A percentile compares a stretch with the other conserved stretches of the same genome.
Evolutionary conservation across 1,140 invertebrate species (phyloP).

Genomic region (Listronotus oregonensis): DNA sequence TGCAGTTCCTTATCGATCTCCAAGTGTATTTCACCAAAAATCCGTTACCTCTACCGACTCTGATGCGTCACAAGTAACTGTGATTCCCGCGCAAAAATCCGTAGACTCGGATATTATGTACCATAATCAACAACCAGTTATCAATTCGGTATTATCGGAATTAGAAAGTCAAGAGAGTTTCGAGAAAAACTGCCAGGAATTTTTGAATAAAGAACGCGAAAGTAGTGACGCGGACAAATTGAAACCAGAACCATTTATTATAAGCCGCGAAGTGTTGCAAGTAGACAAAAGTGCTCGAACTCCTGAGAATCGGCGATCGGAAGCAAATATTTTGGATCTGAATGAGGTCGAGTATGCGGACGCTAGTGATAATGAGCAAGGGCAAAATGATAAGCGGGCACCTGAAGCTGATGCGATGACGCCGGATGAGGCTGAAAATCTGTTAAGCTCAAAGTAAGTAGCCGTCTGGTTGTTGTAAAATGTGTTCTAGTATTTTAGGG

Average conservation of each 20-base stretch:
- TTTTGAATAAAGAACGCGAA: slow-evolving; percentile 20
- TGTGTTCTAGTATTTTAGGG: no score
- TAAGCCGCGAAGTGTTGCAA: slow-evolving; percentile 39
- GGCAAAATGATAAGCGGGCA: slow-evolving; percentile 46
- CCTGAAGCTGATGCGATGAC: slow-evolving; percentile 73
- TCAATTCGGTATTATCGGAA: slow-evolving; percentile 48
- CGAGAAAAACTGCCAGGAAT: slow-evolving; percentile 38
- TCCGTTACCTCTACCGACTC: slow-evolving; percentile 48
- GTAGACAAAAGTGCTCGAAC: slow-evolving; percentile 30
- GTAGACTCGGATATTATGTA: slow-evolving; percentile 54
- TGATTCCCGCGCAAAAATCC: slow-evolving; percentile 48
- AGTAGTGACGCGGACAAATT: slow-evolving; percentile 8
- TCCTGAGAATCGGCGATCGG: slow-evolving; percentile 44
- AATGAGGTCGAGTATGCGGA: slow-evolving; percentile 62
- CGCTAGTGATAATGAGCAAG: slow-evolving; percentile 59
- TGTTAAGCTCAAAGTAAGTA: slow-evolving; percentile 76
- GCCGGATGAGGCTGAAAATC: slow-evolving; percentile 81
- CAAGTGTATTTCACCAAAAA: slow-evolving; percentile 43
- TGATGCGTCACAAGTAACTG: slow-evolving; percentile 45
- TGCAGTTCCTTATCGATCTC: slow-evolving; percentile 39
- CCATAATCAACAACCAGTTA: slow-evolving; percentile 36
- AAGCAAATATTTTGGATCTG: slow-evolving; percentile 56
- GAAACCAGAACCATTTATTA: slow-evolving; percentile 44
- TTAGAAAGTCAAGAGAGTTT: slow-evolving; percentile 52
- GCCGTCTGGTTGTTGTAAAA: background rate